Evolutionary conservation across 2,113 vertebrate genomes (phyloP).

Genomic region (Australoheros scitulus): DNA sequence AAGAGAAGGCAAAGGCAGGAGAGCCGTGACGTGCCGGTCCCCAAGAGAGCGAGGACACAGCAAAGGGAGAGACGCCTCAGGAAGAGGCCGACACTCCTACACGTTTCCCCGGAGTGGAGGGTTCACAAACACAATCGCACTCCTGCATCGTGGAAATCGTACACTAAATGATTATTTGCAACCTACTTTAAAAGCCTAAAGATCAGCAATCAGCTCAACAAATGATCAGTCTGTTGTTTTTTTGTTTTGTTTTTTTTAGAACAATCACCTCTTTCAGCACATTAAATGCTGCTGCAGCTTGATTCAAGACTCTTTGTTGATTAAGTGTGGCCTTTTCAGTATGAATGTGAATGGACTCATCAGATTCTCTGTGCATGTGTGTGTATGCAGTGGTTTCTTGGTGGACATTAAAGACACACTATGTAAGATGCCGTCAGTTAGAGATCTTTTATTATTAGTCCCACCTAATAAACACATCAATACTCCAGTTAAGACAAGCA

Average conservation of each 20-base stretch:
- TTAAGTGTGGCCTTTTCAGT: neutral
- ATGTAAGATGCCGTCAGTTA: neutral
- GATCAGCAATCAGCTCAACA: slow-evolving; percentile 29
- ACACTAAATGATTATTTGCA: neutral
- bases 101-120: neutral
- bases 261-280: neutral
- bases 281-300: neutral
- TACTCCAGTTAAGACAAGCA: slow-evolving; percentile 69
- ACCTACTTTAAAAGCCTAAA: neutral
- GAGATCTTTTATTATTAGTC: slow-evolving; percentile 61
- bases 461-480: slow-evolving; percentile 48
- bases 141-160: neutral
- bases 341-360: neutral
- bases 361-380: too few species aligned
- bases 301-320: neutral
- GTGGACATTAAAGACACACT: neutral
- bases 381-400: neutral
- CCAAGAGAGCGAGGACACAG: neutral
- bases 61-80: neutral
- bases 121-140: neutral
- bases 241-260: neutral
- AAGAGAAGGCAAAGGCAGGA: slow-evolving; percentile 28
- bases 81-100: neutral
- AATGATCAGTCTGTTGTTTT: neutral
- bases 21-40: slow-evolving; percentile 16